These are phyloP conservation scores for Alviniconcha marisindica DNA, from an alignment of 1,140 invertebrate genomes.

Conservation along the genomic window DNA sequence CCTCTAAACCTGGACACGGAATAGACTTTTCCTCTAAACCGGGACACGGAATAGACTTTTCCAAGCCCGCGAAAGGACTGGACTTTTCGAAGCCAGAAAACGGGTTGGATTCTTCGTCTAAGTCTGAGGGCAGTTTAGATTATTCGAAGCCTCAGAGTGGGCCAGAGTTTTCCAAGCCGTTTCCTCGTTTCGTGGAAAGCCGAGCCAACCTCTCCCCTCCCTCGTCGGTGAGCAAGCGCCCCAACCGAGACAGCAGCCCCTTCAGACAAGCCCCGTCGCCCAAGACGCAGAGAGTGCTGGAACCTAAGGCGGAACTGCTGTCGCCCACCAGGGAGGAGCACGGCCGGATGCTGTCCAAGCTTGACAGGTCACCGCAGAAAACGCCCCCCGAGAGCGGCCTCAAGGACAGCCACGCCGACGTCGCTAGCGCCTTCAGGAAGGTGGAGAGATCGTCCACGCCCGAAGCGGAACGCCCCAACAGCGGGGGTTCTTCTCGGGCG, in stretches of 20 bases:
- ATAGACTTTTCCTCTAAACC: neutral
- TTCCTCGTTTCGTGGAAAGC: conserved; percentile 1
- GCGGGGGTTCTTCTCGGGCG: conserved; percentile 18
- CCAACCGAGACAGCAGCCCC: neutral
- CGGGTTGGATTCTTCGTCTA: neutral
- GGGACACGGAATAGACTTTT: neutral
- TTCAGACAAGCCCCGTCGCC: conserved; percentile 1
- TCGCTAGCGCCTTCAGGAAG: conserved; percentile 70
- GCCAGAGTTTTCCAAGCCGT: neutral
- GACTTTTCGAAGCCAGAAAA: conserved; percentile 4
- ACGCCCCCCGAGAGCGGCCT: neutral
- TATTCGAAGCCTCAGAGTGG: neutral
- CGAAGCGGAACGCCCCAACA: conserved; percentile 24
- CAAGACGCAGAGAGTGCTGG: conserved; percentile 9
- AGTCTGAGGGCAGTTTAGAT: neutral
- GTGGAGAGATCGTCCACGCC: conserved; percentile 57
- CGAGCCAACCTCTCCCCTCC: neutral
- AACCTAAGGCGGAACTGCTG: conserved; percentile 14
- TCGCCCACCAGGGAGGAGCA: conserved; percentile 28
- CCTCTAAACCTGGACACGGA: neutral
- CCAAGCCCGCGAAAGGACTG: neutral
- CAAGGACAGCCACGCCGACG: conserved; percentile 35
- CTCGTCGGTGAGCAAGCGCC: neutral
- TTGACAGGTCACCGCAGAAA: conserved; percentile 26
- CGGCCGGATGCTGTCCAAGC: neutral